Evolutionary conservation across 1,140 invertebrate genomes (phyloP), one percentile per base, ranked within the genome.

Genomic region (Pseudomyrmex gracilis): DNA sequence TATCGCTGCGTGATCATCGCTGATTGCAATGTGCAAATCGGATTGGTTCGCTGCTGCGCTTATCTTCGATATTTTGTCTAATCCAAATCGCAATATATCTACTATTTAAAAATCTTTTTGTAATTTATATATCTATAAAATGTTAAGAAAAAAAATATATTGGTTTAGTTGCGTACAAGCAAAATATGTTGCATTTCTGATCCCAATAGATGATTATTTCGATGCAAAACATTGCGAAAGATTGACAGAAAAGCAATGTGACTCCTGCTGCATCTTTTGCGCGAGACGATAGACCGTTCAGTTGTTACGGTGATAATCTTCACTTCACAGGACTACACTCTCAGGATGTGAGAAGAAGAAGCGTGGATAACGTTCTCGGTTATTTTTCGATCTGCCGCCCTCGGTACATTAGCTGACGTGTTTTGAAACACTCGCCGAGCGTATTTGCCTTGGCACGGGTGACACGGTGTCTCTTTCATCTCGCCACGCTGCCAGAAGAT

Each of bases 381-480:
- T 93, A 93, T 93, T 93, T 92, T 92, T 93, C 91, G 92, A 92
- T 92, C 91, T 90, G 85, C 80, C 87, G 86, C 83, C 74, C 82
- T 87, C 82, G 91, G 91, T 92, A 93, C 93, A 93, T 94, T 93
- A 94, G 92, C 90, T 92, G 90, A 92, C 92, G 92, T 94, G 93
- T 94, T 94, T 94, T 93, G 89, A 94, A 93, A 94, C 92, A 94
- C 93, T 93, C 91, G 91, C 74, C 74, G 83, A 57, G 84, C 92
- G 91, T 94, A 92, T 94, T 94, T 94, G 93, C 87, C 86, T 94
- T 94, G 93, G 93, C 93, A 94, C 85, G 89, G 74, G 80, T 82
- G 73, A 73, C 82, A 70, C 85, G 87, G 89, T 86, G 80, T 92
- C 91, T 91, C 92, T 92, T 93, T 93, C 91, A 93, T 93, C 92